Base-by-base conservation (phyloP, 1,140 invertebrate species). In the Leptinotarsa lineolata region DNA sequence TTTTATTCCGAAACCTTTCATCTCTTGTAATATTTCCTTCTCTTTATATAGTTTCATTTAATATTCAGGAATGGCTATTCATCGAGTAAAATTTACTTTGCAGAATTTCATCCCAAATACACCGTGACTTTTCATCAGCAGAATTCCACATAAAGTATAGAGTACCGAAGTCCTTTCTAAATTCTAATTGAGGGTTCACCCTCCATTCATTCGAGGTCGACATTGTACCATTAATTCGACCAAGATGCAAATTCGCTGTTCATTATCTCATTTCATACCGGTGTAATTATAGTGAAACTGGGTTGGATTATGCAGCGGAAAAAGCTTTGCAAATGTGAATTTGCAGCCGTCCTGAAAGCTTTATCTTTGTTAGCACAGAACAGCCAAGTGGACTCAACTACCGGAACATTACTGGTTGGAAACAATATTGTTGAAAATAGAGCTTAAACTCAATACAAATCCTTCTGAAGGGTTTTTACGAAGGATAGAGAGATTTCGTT, bases 241-340 rank as follows among this genome's bases (percentile, higher is more conserved):
- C 48, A 5, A 54, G 15, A 54, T 54, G 48, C 48, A 54, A 54
- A 54, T 54, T 54, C 16, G 6, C 16, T 16, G 3, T 15, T 54
- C 48, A 54, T 54, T n/a, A 54, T 54, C 48, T 54, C 48, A 5
- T 54, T 54, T 18, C 48, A 54, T 54, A 54, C 48, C 48, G 13
- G 48, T 16, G 48, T 54, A 54, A 54, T 54, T 16, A 54, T 54
- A 18, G 12, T n/a, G 48, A n/a, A 54, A 54, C 48, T 54, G n/a
- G 48, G 15, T 54, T 54, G 15, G 48, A 18, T 16, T 54, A 16
- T 16, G 15, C 15, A 15, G 48, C 15, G 4, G 48, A 54, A 54
- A 54, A 54, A 54, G 48, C 48, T 54, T 54, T 18, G 48, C 48
- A 54, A n/a, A 54, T 54, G 48, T 54, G 48, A 18, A 54, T 54